Base-by-base conservation (phyloP, 35 echinoderm and acorn worm species). In the Lytechinus variegatus region DNA sequence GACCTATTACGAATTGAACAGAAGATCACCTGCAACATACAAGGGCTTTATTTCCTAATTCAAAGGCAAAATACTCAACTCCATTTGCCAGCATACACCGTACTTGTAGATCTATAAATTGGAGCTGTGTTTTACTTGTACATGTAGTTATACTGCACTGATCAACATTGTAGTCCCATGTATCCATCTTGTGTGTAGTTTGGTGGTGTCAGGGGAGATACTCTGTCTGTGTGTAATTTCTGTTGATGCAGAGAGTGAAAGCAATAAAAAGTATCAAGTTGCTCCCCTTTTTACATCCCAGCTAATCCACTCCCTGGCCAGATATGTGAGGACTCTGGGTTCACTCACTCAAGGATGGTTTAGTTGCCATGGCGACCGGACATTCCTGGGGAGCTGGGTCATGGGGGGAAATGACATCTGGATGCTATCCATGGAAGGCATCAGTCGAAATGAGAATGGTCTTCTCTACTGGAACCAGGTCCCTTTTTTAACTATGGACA, bases 331-430 rank as follows among this genome's bases (percentile, higher is more conserved):
- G 88, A 44, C 52, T 90, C 16, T 10, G 88, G 88, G 29, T 90
- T 52, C 88, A 90, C 28, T 90, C 28, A 52, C 28, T 54, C 88
- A 90, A 90, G 88, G 88, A 90, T 54, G 52, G 88, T 90, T 90
- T 90, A 90, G 88, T 90, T 90, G 88, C 28, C 88, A 90, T 90
- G 88, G 88, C 52, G 52, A 90, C 52, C 10, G 5, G 29, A 90
- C 28, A 90, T 90, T 90, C 88, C 88, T 90, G 88, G 88, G 88
- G 88, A 90, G 88, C 29, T 90, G 52, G 88, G 88, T 90, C 88
- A 90, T 54, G 28, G 88, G 28, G 88, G 16, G 52, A 90, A 54
- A 54, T 90, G 28, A 44, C 88, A 90, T 90, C 88, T 90, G 88
- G 88, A 52, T 90, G 88, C 88, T 90, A 90, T 90, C 28, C 88